These are phyloP conservation scores for Lycocerus yunnanus DNA, from an alignment of 2,888 invertebrate species.

Conservation along the genomic window DNA sequence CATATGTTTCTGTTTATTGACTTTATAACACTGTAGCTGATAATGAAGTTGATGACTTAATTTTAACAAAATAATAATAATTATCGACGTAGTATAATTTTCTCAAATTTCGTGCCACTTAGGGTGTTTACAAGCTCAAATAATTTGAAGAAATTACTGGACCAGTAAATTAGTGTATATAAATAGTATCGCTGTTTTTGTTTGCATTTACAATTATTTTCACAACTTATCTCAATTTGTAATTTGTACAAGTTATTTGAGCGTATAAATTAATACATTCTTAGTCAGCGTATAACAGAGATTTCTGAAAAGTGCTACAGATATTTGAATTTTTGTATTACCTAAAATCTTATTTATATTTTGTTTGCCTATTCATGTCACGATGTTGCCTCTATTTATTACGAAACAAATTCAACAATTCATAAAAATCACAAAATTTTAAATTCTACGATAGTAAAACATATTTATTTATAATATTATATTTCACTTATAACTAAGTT, in stretches of 20 bases:
- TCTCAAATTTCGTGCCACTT: too few species aligned
- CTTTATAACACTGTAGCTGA: too few species aligned
- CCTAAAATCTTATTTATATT: background rate
- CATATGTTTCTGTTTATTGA: background rate
- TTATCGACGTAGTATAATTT: too few species aligned
- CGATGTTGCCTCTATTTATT: too few species aligned
- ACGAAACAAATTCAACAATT: too few species aligned
- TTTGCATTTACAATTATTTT: background rate
- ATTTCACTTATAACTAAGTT: too few species aligned
- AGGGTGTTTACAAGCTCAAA: background rate
- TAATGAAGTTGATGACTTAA: background rate
- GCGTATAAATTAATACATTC: background rate
- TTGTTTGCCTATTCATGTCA: too few species aligned
- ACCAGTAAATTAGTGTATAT: background rate
- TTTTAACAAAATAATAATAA: too few species aligned
- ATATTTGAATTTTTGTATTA: background rate
- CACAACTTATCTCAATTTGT: background rate
- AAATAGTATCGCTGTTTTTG: background rate
- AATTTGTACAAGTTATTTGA: background rate
- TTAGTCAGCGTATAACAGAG: too few species aligned
- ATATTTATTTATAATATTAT: too few species aligned
- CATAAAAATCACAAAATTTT: too few species aligned
- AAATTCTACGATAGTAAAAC: too few species aligned
- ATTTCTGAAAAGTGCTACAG: background rate
- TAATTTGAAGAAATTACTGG: background rate